Conservation (phyloP, 2,797 vertebrate species). For the Sebastes baramenuke region DNA sequence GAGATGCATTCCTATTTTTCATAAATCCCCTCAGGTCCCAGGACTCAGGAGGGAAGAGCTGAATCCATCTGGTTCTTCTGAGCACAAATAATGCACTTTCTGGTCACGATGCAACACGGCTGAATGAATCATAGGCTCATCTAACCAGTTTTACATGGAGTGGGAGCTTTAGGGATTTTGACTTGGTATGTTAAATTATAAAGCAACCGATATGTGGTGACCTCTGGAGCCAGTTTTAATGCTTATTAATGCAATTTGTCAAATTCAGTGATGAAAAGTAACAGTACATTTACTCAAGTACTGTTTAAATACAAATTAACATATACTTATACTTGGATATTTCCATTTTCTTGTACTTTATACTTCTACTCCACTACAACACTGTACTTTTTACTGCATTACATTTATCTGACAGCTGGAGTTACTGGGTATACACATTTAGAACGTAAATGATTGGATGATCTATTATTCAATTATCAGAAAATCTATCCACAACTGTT, state of each 20-base stretch:
- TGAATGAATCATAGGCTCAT: slow-evolving; percentile 13
- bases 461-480: background rate
- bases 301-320: background rate
- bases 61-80: slow-evolving; percentile 36
- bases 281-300: background rate
- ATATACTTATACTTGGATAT: background rate
- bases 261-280: background rate
- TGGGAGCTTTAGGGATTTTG: background rate
- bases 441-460: background rate
- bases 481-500: background rate
- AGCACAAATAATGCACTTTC: slow-evolving; percentile 35
- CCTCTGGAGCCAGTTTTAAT: background rate
- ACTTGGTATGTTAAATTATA: background rate
- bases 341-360: background rate
- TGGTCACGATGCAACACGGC: slow-evolving; percentile 45
- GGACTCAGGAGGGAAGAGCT: slow-evolving; percentile 16
- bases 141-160: slow-evolving; percentile 3
- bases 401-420: background rate
- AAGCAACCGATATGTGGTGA: background rate
- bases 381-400: background rate
- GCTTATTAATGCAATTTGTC: background rate
- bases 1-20: slow-evolving; percentile 19
- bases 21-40: slow-evolving; percentile 21
- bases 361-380: background rate
- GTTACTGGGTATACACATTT: background rate